phyloP scores from a whole-genome alignment of 2,797 vertebrate species.

The Manis pentadactyla region DNA sequence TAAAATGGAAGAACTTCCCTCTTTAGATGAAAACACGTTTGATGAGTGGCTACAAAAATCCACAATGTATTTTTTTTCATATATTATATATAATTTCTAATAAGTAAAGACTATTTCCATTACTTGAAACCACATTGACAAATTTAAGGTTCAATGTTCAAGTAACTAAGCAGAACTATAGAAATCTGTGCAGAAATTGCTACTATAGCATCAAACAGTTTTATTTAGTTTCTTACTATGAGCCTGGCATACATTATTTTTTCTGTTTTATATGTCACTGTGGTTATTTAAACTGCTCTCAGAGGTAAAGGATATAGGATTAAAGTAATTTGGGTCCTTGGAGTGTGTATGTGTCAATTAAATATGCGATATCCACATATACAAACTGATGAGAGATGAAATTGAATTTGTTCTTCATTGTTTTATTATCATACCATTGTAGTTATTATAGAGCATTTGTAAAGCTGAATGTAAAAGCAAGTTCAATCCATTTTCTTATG shows the following conservation, averaged over 20 bases:
- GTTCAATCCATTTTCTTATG: background rate
- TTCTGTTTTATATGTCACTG: slow-evolving; percentile 32
- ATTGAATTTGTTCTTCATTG: slow-evolving; percentile 6
- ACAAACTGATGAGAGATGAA: background rate
- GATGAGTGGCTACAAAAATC: background rate
- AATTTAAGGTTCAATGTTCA: slow-evolving; percentile 28
- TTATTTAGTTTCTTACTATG: slow-evolving; percentile 14
- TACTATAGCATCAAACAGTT: background rate
- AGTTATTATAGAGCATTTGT: background rate
- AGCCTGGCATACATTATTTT: background rate
- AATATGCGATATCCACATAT: background rate
- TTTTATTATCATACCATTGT: background rate
- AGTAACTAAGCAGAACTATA: background rate
- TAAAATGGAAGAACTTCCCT: slow-evolving; percentile 48
- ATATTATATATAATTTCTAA: background rate
- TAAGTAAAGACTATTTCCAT: slow-evolving; percentile 19
- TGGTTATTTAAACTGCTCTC: slow-evolving; percentile 17
- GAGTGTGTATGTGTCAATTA: background rate
- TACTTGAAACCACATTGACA: background rate
- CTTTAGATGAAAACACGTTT: slow-evolving; percentile 59
- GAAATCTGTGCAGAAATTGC: slow-evolving; percentile 23
- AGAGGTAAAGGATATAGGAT: background rate
- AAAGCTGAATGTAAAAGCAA: background rate
- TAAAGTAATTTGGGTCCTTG: slow-evolving; percentile 29
- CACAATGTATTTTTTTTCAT: background rate